Evolutionary conservation across 1,140 invertebrate species (phyloP).

Genomic region (Philotrypesis tridentata): DNA sequence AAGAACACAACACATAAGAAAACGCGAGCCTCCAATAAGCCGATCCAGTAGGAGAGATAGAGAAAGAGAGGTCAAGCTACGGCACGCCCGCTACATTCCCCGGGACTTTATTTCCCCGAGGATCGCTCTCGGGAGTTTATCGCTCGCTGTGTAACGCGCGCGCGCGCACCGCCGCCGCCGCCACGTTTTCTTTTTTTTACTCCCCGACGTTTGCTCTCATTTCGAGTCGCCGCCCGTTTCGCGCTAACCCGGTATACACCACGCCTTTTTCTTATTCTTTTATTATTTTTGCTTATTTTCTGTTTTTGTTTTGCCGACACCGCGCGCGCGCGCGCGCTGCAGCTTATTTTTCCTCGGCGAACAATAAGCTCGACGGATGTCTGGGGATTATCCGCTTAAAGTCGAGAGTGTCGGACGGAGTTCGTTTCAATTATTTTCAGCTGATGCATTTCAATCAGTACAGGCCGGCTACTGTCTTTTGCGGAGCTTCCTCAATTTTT

Average conservation of each 20-base stretch:
- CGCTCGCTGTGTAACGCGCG: conserved; percentile 53
- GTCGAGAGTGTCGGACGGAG: conserved; percentile 23
- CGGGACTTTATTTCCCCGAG: conserved; percentile 64
- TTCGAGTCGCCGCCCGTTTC: conserved; percentile 4
- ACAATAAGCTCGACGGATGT: conserved; percentile 47
- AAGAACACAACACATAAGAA: neutral
- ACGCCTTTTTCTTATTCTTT: conserved; percentile 24
- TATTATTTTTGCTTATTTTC: neutral
- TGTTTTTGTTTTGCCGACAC: neutral
- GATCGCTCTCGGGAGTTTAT: conserved; percentile 62
- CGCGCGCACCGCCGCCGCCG: too few species aligned
- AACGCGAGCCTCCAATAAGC: neutral
- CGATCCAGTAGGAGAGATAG: neutral
- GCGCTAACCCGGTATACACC: neutral
- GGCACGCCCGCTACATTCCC: conserved; percentile 35
- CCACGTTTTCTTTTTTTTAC: conserved; percentile 16
- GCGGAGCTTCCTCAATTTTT: too few species aligned
- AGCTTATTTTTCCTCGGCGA: conserved; percentile 22
- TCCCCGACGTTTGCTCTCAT: neutral
- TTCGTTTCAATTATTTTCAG: neutral
- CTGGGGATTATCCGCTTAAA: conserved; percentile 52
- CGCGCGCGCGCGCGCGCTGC: too few species aligned
- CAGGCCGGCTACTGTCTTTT: neutral
- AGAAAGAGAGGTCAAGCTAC: conserved; percentile 8
- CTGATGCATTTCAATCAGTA: neutral